Base-by-base conservation (phyloP, 2,888 invertebrate genomes). In the Anarsia innoxiella region DNA sequence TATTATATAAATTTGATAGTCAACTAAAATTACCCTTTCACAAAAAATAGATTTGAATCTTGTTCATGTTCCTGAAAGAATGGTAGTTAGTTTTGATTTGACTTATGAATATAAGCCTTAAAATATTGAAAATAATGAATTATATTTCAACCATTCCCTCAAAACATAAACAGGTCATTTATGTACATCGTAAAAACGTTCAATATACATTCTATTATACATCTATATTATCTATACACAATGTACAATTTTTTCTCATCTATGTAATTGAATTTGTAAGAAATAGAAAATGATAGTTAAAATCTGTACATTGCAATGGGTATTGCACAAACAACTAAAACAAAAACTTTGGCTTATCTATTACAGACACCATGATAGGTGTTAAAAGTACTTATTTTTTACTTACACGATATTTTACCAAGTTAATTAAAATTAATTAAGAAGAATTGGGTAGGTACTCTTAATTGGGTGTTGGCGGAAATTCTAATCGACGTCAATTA, bases 341-440 rank as follows among this genome's bases (percentile, higher is more conserved):
- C 75, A 62, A 76, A 77, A 80, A 75, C 83, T 84, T 83, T 83
- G 83, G 83, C 79, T 82, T 80, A 78, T 74, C 73, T 68, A 75
- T 79, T 73, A 76, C 51, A 66, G 75, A 75, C 74, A 71, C 67
- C 67, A 45, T 51, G 42, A 35, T 42, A n/a, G 63, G 66, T 61
- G 70, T 59, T 48, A 49, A 59, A 61, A 62, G 59, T 63, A 63
- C 55, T 23, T 51, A 56, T n/a, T n/a, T n/a, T n/a, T n/a, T n/a
- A n/a, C n/a, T n/a, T n/a, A n/a, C n/a, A n/a, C n/a, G n/a, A n/a
- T n/a, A n/a, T n/a, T n/a, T n/a, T n/a, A n/a, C n/a, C n/a, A n/a
- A n/a, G n/a, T n/a, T n/a, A n/a, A n/a, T n/a, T n/a, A n/a, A n/a
- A n/a, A n/a, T n/a, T n/a, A n/a, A n/a, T n/a, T n/a, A n/a, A n/a